phyloP scores from a whole-genome alignment of 2,888 invertebrate species.

The Drosophila austrosaltans region DNA sequence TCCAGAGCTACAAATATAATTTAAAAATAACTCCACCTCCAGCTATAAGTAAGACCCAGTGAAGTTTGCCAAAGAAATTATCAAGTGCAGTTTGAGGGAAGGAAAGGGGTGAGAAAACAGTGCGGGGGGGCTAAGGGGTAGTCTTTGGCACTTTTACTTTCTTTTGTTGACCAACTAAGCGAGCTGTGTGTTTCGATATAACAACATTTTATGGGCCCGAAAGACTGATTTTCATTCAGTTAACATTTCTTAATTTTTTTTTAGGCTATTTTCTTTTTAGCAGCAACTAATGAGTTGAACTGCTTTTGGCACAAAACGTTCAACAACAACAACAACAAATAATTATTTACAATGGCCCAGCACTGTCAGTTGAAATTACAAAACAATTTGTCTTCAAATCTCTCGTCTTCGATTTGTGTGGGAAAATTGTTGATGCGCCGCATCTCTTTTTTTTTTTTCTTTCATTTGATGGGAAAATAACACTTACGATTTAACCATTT shows the following conservation, averaged over 20 bases:
- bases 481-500: constrained; percentile 14
- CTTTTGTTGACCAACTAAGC: constrained; percentile 56
- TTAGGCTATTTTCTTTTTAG: constrained; percentile 66
- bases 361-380: constrained; percentile 56
- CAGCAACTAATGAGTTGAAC: constrained; percentile 70
- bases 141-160: constrained; percentile 71
- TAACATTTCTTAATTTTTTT: constrained; percentile 27
- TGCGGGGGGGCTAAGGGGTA: background rate
- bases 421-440: constrained; percentile 60
- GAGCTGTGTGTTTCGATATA: constrained; percentile 52
- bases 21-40: no score
- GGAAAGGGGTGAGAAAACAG: no score
- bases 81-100: constrained; percentile 69
- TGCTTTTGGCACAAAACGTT: constrained; percentile 55
- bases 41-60: constrained; percentile 7
- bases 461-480: constrained; percentile 55
- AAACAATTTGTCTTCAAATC: constrained; percentile 64
- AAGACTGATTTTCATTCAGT: constrained; percentile 52
- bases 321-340: constrained; percentile 26
- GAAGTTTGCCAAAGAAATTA: constrained; percentile 69
- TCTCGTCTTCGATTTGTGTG: constrained; percentile 63
- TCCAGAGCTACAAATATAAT: no score
- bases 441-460: constrained; percentile 39
- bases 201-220: background rate
- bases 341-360: constrained; percentile 26